These are phyloP conservation scores for Maniola hyperantus DNA, from an alignment of 2,888 invertebrate species.

Conservation along the genomic window DNA sequence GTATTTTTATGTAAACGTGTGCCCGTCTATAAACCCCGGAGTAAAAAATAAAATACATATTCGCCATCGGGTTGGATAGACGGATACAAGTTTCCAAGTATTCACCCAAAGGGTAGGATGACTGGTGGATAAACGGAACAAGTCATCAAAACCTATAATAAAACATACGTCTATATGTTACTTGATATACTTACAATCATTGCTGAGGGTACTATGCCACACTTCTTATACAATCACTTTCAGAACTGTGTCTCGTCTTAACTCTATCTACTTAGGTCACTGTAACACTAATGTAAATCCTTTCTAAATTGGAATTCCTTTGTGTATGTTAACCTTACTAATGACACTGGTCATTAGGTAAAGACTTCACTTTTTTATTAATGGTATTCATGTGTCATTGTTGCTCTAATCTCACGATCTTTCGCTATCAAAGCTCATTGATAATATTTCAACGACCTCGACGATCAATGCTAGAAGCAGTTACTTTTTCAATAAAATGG, in stretches of 20 bases:
- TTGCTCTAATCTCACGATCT: constrained; percentile 40
- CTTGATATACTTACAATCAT: constrained; percentile 65
- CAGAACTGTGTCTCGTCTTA: constrained; percentile 30
- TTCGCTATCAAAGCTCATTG: constrained; percentile 43
- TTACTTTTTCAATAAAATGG: constrained; percentile 20
- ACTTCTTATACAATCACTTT: constrained; percentile 40
- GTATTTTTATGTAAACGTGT: no score
- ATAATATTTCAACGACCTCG: constrained; percentile 37
- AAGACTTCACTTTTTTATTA: constrained; percentile 15
- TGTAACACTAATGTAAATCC: constrained; percentile 24
- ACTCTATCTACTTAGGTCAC: constrained; percentile 26
- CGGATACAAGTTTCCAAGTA: no score
- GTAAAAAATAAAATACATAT: no score
- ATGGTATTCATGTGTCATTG: constrained; percentile 26
- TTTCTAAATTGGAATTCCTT: constrained; percentile 35
- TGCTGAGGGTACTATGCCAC: constrained; percentile 54
- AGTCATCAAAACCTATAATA: neutral
- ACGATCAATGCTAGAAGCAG: constrained; percentile 15
- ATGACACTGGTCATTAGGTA: constrained; percentile 34
- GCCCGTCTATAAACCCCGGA: no score
- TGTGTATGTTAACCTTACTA: constrained; percentile 30
- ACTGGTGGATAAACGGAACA: no score
- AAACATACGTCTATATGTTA: neutral
- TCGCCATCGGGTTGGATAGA: no score
- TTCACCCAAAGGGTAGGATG: no score